A percentile compares a stretch with the other conserved stretches of the same genome.
Evolutionary conservation across 2,797 vertebrate species (phyloP).

Genomic region (Enteromius trimaculatus): DNA sequence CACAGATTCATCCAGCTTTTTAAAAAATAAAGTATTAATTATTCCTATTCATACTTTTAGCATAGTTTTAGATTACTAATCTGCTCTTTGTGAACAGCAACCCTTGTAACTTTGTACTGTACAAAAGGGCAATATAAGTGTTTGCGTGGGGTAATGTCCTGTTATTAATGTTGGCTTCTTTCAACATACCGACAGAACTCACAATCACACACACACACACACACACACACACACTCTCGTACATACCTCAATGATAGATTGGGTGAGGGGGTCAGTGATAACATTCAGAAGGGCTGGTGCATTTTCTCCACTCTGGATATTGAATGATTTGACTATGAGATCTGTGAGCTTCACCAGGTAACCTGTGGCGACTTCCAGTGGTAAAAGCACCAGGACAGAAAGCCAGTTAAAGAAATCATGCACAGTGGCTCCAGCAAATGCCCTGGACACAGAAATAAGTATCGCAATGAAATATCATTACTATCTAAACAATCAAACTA

Average conservation of each 20-base stretch:
- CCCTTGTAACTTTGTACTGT: constrained; percentile 36
- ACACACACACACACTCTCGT: background rate
- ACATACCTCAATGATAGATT: constrained; percentile 87
- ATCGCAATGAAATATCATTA: background rate
- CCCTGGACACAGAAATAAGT: constrained; percentile 71
- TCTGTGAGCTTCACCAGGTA: constrained; percentile 85
- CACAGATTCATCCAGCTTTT: constrained; percentile 86
- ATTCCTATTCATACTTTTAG: background rate
- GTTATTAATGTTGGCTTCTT: background rate
- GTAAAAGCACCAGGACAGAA: constrained; percentile 89
- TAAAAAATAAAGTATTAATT: background rate
- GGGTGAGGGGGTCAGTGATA: constrained; percentile 91
- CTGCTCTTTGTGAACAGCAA: background rate
- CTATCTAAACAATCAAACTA: no score
- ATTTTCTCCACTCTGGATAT: constrained; percentile 85
- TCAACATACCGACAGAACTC: background rate
- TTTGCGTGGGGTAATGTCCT: background rate
- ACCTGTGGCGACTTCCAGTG: constrained; percentile 83
- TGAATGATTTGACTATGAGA: constrained; percentile 83
- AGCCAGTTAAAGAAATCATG: constrained; percentile 99
- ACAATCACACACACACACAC: background rate
- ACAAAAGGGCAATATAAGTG: constrained; percentile 3
- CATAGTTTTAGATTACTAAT: constrained; percentile 1
- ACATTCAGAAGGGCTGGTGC: constrained; percentile 91
- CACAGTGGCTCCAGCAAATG: constrained; percentile 93